Percentiles rank a stretch among this genome's conserved stretches.
Evolutionary conservation across 1,140 invertebrate genomes (phyloP).

Genomic region (Chionoecetes opilio): DNA sequence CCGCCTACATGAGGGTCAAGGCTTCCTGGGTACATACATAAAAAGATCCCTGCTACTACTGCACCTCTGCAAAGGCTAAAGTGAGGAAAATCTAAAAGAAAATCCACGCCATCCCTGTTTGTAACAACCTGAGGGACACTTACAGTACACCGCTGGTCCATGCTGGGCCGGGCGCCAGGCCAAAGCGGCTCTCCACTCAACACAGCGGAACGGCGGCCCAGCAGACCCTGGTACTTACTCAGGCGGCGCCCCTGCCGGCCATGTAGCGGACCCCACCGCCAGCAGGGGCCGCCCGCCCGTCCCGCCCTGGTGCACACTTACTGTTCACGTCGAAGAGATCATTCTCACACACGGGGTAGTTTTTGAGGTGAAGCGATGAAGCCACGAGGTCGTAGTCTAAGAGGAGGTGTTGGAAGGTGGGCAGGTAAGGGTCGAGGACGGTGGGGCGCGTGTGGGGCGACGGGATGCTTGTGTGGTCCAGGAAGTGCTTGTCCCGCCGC

Average conservation of each 20-base stretch:
- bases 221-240: neutral
- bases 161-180: too few species aligned
- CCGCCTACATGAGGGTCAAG: neutral
- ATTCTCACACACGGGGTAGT: slow-evolving; percentile 80
- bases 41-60: neutral
- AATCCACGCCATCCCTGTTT: neutral
- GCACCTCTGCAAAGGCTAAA: neutral
- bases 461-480: slow-evolving; percentile 51
- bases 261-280: neutral
- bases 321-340: slow-evolving; percentile 80
- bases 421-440: slow-evolving; percentile 80
- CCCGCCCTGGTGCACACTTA: slow-evolving; percentile 43
- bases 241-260: neutral
- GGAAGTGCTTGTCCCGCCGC: slow-evolving; percentile 67
- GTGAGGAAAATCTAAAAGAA: neutral
- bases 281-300: neutral
- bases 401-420: slow-evolving; percentile 78
- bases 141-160: too few species aligned
- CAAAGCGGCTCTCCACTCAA: too few species aligned
- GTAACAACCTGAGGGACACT: neutral
- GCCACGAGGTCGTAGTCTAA: slow-evolving; percentile 78
- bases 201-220: neutral
- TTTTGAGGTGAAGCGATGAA: slow-evolving; percentile 80
- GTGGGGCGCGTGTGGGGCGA: slow-evolving; percentile 63
- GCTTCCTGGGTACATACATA: neutral